phyloP scores from a whole-genome alignment of 2,797 vertebrate species.

The Anguilla obscura region DNA sequence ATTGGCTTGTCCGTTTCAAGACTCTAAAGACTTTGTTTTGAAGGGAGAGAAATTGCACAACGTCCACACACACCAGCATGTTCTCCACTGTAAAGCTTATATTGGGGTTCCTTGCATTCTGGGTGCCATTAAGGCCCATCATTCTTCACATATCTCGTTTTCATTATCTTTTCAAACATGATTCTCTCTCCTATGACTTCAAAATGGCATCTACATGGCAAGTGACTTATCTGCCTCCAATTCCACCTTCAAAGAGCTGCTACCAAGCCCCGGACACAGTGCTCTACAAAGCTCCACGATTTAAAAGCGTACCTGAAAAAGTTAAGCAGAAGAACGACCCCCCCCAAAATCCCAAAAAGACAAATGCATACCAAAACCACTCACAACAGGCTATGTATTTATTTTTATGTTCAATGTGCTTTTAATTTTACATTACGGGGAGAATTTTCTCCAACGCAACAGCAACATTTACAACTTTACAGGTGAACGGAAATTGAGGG shows the following conservation, averaged over 20 bases:
- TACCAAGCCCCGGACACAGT: conserved; percentile 74
- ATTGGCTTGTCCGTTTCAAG: conserved; percentile 40
- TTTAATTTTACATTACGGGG: conserved; percentile 5
- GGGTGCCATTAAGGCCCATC: neutral
- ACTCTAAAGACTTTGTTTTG: conserved; percentile 36
- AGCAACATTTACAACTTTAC: conserved; percentile 42
- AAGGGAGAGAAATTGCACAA: conserved; percentile 55
- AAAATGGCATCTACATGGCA: conserved; percentile 12
- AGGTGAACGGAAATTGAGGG: conserved; percentile 67
- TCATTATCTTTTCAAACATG: neutral
- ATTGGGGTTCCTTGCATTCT: neutral
- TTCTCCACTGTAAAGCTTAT: neutral
- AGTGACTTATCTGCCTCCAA: conserved; percentile 74
- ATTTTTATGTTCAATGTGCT: conserved; percentile 61
- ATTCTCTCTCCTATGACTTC: conserved; percentile 12
- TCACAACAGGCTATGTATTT: conserved; percentile 79
- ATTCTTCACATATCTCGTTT: neutral
- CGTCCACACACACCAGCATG: conserved; percentile 45
- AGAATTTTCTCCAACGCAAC: conserved; percentile 19
- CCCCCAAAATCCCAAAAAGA: conserved; percentile 65
- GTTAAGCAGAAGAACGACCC: conserved; percentile 72
- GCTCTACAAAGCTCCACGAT: conserved; percentile 74
- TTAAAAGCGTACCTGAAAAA: conserved; percentile 78
- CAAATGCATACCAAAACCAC: conserved; percentile 80
- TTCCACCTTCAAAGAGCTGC: conserved; percentile 75